A percentile compares a stretch with the other conserved stretches of the same genome.
phyloP scores from a whole-genome alignment of 2,797 vertebrate species.

The Tenualosa ilisha region DNA sequence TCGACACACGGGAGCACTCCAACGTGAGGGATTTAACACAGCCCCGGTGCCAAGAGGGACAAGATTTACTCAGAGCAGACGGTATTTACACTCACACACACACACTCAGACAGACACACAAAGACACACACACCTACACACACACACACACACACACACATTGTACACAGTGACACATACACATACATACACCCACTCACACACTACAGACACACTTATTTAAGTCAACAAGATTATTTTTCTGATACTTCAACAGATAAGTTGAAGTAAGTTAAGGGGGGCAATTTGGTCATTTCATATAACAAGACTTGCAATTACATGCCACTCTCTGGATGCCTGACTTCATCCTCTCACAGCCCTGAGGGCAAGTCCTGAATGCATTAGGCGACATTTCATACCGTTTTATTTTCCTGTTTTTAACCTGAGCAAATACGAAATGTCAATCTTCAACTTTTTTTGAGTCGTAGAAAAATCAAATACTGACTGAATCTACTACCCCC shows the following conservation, averaged over 20 bases:
- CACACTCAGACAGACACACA: background rate
- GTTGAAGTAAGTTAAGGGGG: background rate
- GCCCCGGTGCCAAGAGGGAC: background rate
- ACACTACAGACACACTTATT: conserved; percentile 1
- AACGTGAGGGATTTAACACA: background rate
- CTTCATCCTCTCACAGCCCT: background rate
- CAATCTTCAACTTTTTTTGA: background rate
- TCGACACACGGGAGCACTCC: background rate
- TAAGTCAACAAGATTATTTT: background rate
- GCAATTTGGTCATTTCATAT: background rate
- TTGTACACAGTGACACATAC: background rate
- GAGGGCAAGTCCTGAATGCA: background rate
- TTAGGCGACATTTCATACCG: background rate
- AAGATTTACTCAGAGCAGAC: background rate
- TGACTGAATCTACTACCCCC: background rate
- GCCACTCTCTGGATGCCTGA: background rate
- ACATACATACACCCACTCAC: background rate
- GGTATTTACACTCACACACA: background rate
- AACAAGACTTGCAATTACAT: background rate
- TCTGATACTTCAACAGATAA: background rate
- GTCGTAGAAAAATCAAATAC: background rate
- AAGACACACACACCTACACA: background rate
- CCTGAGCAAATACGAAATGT: background rate
- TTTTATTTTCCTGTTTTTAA: background rate
- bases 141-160: background rate